Evolutionary conservation across 2,797 vertebrate genomes (phyloP).

Genomic region (Hafferia zeledoni): DNA sequence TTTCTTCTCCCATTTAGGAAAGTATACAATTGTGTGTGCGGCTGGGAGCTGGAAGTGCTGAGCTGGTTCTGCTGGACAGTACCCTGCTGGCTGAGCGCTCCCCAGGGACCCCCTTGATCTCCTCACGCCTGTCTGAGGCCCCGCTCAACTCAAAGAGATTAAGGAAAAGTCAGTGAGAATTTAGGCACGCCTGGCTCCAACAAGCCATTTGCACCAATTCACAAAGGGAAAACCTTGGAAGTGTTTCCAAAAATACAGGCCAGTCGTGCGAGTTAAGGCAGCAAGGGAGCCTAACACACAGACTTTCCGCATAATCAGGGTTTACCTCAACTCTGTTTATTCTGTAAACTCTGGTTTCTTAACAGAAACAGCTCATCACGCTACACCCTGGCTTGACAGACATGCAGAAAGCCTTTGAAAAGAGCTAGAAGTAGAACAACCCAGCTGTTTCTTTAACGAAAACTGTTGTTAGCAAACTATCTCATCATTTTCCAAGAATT

Average conservation of each 20-base stretch:
- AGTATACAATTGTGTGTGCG: background rate
- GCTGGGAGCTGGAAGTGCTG: background rate
- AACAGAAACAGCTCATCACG: conserved; percentile 67
- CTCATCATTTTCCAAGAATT: conserved; percentile 37
- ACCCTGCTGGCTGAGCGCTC: background rate
- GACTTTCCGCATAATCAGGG: conserved; percentile 57
- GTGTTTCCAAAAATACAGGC: conserved; percentile 57
- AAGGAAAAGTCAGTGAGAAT: conserved; percentile 62
- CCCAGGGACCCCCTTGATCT: background rate
- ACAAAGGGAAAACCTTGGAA: conserved; percentile 52
- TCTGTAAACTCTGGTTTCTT: conserved; percentile 73
- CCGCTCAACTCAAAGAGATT: conserved; percentile 31
- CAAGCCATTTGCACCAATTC: conserved; percentile 47
- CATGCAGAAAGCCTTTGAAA: conserved; percentile 26
- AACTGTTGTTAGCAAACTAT: conserved; percentile 44
- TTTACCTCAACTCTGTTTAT: conserved; percentile 73
- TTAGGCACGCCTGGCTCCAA: conserved; percentile 52
- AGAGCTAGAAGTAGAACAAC: background rate
- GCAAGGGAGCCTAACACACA: conserved; percentile 23
- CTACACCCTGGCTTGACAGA: conserved; percentile 46
- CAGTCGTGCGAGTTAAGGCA: conserved; percentile 42
- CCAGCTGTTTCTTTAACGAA: conserved; percentile 50
- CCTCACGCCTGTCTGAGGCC: conserved; percentile 28
- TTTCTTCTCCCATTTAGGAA: background rate
- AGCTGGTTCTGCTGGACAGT: background rate